phyloP scores from a whole-genome alignment of 1,140 invertebrate species.

The Probaryconus sp. region DNA sequence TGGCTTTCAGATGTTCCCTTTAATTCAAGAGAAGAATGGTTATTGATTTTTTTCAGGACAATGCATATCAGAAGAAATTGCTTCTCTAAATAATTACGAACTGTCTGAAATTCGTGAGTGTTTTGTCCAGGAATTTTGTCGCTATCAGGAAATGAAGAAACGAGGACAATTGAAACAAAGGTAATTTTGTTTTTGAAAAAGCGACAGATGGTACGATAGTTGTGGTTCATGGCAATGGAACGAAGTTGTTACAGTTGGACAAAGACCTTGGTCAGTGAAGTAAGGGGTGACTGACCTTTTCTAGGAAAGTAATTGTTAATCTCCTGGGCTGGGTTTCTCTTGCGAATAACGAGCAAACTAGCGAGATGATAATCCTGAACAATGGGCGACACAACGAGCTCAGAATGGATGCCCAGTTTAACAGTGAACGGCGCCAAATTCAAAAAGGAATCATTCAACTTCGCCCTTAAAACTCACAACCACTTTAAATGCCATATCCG shows the following conservation, averaged over 20 bases:
- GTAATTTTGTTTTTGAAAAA: constrained; percentile 11
- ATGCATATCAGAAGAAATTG: no score
- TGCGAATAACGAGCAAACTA: constrained; percentile 29
- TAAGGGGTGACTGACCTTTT: constrained; percentile 37
- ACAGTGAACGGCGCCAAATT: constrained; percentile 9
- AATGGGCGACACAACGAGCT: constrained; percentile 21
- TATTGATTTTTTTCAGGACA: no score
- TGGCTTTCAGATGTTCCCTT: no score
- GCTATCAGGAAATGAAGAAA: constrained; percentile 4
- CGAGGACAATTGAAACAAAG: constrained; percentile 18
- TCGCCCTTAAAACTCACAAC: no score
- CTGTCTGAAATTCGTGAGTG: no score
- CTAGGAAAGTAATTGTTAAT: constrained; percentile 35
- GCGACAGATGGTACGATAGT: constrained; percentile 13
- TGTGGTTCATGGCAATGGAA: constrained; percentile 2
- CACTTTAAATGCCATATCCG: no score
- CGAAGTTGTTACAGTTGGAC: constrained; percentile 16
- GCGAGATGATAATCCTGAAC: constrained; percentile 39
- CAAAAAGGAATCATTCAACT: constrained; percentile 6
- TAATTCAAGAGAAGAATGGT: no score
- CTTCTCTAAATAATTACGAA: no score
- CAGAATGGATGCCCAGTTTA: constrained; percentile 9
- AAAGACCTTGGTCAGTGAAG: constrained; percentile 7
- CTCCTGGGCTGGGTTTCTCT: constrained; percentile 12
- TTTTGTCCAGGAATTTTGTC: no score